Conservation (phyloP, 1,140 invertebrate species). For the Solenopsis invicta region DNA sequence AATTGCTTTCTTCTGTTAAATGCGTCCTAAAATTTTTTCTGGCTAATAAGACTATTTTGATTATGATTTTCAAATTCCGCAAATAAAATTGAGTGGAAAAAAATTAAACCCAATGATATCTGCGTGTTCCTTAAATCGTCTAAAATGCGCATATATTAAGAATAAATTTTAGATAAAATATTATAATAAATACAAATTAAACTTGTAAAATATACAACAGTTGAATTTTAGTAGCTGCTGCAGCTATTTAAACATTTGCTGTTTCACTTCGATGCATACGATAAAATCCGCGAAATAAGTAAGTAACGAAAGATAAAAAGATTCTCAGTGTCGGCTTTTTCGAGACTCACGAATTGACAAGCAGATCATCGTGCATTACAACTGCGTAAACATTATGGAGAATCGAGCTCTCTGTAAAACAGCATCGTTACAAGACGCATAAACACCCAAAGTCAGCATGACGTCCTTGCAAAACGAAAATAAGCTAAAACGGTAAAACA, state of each 20-base stretch:
- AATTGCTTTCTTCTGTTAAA: too few relatives aligned
- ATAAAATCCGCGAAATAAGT: background rate
- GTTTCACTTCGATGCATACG: background rate
- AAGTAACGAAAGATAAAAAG: background rate
- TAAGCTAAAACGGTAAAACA: background rate
- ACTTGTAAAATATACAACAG: background rate
- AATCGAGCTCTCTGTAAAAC: background rate
- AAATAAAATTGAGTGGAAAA: too few relatives aligned
- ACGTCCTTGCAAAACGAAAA: background rate
- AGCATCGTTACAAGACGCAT: background rate
- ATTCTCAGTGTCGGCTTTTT: background rate
- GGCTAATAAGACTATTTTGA: too few relatives aligned
- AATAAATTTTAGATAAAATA: too few relatives aligned
- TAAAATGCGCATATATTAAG: too few relatives aligned
- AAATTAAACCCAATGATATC: too few relatives aligned
- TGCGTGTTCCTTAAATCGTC: too few relatives aligned
- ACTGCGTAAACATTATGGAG: constrained; percentile 9
- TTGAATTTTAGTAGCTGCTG: background rate
- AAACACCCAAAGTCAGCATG: background rate
- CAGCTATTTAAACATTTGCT: background rate
- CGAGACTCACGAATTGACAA: background rate
- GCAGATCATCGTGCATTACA: background rate
- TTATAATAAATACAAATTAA: background rate
- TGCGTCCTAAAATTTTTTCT: too few relatives aligned
- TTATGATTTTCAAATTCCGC: too few relatives aligned